A percentile compares a stretch with the other conserved stretches of the same genome.
Evolutionary conservation across 1,140 invertebrate species (phyloP).

Genomic region (Oryctes rhinoceros): DNA sequence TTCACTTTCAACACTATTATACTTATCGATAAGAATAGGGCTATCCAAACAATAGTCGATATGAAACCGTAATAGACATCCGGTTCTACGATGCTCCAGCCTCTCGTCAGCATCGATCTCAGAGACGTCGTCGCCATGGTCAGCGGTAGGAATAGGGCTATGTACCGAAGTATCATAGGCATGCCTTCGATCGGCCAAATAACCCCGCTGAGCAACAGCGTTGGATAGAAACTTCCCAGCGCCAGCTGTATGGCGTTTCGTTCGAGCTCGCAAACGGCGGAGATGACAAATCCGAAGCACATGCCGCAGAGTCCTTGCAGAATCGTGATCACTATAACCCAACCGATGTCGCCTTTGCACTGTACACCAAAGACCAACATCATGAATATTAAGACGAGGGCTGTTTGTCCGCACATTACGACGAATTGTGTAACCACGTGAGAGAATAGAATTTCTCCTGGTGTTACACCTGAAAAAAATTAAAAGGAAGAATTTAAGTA

Average conservation of each 20-base stretch:
- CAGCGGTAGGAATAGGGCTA: conserved; percentile 85
- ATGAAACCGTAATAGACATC: conserved; percentile 91
- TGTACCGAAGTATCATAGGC: conserved; percentile 82
- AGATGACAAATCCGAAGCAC: conserved; percentile 95
- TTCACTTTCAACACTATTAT: conserved; percentile 81
- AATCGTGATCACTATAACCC: conserved; percentile 86
- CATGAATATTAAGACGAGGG: conserved; percentile 88
- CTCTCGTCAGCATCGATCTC: conserved; percentile 87
- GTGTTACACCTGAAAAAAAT: conserved; percentile 76
- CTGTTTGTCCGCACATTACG: conserved; percentile 92
- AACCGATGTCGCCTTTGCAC: conserved; percentile 83
- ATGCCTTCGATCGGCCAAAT: conserved; percentile 91
- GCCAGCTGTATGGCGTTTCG: conserved; percentile 93
- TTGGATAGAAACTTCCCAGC: conserved; percentile 94
- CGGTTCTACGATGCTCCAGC: conserved; percentile 83
- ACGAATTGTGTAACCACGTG: conserved; percentile 93
- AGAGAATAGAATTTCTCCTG: conserved; percentile 89
- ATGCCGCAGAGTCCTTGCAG: conserved; percentile 92
- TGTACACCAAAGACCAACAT: conserved; percentile 88
- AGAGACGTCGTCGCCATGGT: conserved; percentile 91
- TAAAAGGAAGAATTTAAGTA: conserved; percentile 24
- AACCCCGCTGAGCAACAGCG: conserved; percentile 88
- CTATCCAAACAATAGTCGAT: conserved; percentile 88
- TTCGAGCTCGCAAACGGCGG: conserved; percentile 89
- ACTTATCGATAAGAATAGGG: conserved; percentile 84